phyloP scores from a whole-genome alignment of 2,797 vertebrate genomes.

The Botia almorhae region DNA sequence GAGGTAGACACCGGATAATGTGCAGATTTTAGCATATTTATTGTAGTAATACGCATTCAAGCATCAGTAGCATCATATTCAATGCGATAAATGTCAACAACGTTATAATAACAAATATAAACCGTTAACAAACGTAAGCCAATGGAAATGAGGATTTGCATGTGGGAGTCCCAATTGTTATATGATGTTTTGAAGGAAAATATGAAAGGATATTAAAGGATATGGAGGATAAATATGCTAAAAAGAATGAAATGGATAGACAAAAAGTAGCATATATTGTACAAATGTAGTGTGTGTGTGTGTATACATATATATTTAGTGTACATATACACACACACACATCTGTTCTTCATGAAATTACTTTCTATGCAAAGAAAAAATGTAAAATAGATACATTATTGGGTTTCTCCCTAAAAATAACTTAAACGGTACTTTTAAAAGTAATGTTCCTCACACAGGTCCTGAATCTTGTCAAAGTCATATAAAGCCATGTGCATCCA shows the following conservation, averaged over 20 bases:
- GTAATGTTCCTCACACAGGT: neutral
- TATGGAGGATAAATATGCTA: neutral
- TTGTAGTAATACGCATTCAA: slow-evolving; percentile 30
- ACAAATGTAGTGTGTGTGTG: too few species aligned
- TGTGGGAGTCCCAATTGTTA: neutral
- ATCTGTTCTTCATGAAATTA: neutral
- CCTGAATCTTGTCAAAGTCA: neutral
- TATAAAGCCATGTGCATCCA: neutral
- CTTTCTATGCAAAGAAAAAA: neutral
- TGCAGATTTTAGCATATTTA: slow-evolving; percentile 40
- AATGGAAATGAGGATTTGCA: slow-evolving; percentile 9
- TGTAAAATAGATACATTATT: neutral
- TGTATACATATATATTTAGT: too few species aligned
- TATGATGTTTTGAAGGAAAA: neutral
- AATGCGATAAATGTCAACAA: neutral
- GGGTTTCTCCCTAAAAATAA: neutral
- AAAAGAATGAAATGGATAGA: neutral
- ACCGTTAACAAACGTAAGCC: slow-evolving; percentile 4
- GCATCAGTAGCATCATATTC: neutral
- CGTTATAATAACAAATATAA: neutral
- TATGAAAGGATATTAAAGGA: too few species aligned
- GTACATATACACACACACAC: too few species aligned
- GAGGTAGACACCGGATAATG: slow-evolving; percentile 32
- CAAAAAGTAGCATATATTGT: too few species aligned
- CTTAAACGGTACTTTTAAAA: neutral